A percentile compares a stretch with the other conserved stretches of the same genome.
phyloP scores from a whole-genome alignment of 2,888 invertebrate species.

The Scaptomyza tumidula region DNA sequence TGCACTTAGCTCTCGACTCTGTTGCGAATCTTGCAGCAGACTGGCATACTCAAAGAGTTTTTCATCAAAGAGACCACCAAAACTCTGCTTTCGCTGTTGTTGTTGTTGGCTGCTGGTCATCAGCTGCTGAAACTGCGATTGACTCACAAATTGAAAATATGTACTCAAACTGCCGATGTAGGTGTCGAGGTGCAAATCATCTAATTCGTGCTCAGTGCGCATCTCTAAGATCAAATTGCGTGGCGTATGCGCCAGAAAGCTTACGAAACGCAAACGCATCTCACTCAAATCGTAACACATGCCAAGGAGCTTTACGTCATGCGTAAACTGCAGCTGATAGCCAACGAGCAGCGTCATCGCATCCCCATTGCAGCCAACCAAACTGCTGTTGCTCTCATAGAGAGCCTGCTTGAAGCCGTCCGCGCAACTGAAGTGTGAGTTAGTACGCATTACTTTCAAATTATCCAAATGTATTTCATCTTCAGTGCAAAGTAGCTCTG shows the following conservation, averaged over 20 bases:
- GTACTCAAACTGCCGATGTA: constrained; percentile 20
- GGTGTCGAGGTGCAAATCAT: constrained; percentile 25
- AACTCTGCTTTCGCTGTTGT: constrained; percentile 15
- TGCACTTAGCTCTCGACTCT: not conserved
- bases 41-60: constrained; percentile 33
- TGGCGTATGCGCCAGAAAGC: constrained; percentile 23
- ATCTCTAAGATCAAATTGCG: constrained; percentile 22
- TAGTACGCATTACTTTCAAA: too few relatives aligned
- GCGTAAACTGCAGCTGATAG: constrained; percentile 9
- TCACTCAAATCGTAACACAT: constrained; percentile 43
- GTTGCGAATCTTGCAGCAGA: constrained; percentile 33
- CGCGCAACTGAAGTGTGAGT: not conserved
- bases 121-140: constrained; percentile 7
- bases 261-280: constrained; percentile 28
- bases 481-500: constrained; percentile 10
- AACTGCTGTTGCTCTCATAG: constrained; percentile 39
- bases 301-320: constrained; percentile 34
- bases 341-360: constrained; percentile 45
- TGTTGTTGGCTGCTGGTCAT: not conserved
- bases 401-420: not conserved
- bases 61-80: constrained; percentile 19
- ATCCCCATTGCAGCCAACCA: constrained; percentile 33
- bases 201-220: constrained; percentile 9
- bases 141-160: constrained; percentile 25
- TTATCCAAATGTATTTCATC: constrained; percentile 5